Evolutionary conservation across 2,797 vertebrate species (phyloP), one percentile per base, ranked within the genome.

Genomic region (Pangasius krempfi): DNA sequence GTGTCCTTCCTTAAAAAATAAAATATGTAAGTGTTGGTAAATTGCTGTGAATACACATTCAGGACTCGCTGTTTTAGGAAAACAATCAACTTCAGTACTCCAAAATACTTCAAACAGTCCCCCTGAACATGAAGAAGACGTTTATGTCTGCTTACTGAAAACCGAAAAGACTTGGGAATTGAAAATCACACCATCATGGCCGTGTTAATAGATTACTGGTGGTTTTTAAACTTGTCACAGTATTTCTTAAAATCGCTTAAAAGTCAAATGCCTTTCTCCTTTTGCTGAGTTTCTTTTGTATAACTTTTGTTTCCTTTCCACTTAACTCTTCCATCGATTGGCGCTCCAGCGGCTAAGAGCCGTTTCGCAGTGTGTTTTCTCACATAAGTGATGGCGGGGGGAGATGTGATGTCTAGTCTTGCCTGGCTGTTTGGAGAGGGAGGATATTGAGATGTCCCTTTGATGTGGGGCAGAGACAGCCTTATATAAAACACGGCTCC

Each of bases 361-460:
- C 27, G n/a, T 54, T 54, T 47, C 47, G 50, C 62, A 7, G n/a
- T 82, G 89, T 87, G 83, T 89, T 89, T 89, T 66, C 30, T 84
- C 79, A 76, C 78, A 5, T 88, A 87, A 90, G 60, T 72, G 89
- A 90, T 89, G 83, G 52, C n/a, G 68, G 88, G 85, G 85, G 83
- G 62, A 85, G 76, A 80, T 81, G 83, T 80, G 86, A 90, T 79
- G 85, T 84, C 81, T 62, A 60, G 60, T 75, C 81, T 85, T 22
- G 85, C 75, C 88, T 73, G 85, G 80, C 85, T 88, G 88, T 87
- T 91, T 82, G 64, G 54, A 86, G 81, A 62, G 76, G 73, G 62
- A 80, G 87, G 88, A 87, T 90, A 91, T 89, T 90, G 89, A 90
- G 88, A 91, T 87, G 66, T 89, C 83, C 64, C 73, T 92, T 92